These are phyloP conservation scores for Sweltsa coloradensis DNA, from an alignment of 1,140 invertebrate species.

Conservation along the genomic window DNA sequence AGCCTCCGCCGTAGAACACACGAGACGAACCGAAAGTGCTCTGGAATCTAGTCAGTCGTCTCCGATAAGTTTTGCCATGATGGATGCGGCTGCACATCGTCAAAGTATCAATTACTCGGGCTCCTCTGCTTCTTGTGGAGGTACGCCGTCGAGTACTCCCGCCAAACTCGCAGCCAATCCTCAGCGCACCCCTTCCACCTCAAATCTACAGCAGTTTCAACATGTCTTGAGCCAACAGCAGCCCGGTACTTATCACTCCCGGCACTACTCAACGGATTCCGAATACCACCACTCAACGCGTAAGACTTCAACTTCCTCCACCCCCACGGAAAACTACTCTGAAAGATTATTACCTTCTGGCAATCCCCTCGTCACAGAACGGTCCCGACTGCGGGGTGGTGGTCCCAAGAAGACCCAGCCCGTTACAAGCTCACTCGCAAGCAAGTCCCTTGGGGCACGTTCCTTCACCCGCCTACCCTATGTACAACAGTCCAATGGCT, in stretches of 20 bases:
- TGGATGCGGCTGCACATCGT: conserved; percentile 36
- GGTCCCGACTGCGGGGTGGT: conserved; percentile 48
- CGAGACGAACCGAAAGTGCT: conserved; percentile 34
- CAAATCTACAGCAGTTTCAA: conserved; percentile 2
- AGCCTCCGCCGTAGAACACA: conserved; percentile 32
- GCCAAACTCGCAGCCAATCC: conserved; percentile 5
- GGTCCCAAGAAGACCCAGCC: conserved; percentile 52
- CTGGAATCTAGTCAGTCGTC: conserved; percentile 52
- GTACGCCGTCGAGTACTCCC: not conserved
- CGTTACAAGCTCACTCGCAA: conserved; percentile 50
- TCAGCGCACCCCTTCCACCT: not conserved
- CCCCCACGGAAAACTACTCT: no score
- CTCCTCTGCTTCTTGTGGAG: not conserved
- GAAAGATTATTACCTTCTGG: not conserved
- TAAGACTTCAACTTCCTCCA: no score
- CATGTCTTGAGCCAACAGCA: conserved; percentile 7
- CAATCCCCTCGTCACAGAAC: conserved; percentile 33
- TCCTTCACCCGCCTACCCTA: conserved; percentile 59
- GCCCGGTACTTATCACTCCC: not conserved
- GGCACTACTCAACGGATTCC: conserved; percentile 4
- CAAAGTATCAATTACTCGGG: conserved; percentile 10
- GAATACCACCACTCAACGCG: conserved; percentile 8
- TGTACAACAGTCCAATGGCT: conserved; percentile 66
- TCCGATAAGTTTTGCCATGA: conserved; percentile 60
- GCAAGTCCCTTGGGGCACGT: conserved; percentile 47